Conservation (phyloP, 2,888 invertebrate genomes). For the Crepidodera aurea region DNA sequence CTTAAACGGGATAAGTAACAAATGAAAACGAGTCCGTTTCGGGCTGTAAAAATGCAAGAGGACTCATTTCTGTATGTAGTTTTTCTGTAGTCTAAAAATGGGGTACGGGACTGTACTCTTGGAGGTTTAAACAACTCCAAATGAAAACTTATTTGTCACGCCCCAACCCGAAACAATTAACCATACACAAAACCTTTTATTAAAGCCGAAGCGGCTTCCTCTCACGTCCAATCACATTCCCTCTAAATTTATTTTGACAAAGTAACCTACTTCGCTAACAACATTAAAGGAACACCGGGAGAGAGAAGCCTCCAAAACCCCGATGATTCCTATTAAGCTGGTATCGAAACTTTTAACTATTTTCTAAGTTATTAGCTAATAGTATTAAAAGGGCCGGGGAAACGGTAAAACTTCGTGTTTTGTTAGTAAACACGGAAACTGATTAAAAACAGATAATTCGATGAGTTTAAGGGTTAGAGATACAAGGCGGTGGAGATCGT, state of each 20-base stretch:
- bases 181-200: constrained; percentile 9
- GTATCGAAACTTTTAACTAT: constrained; percentile 28
- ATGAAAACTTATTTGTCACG: too few species aligned
- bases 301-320: constrained; percentile 3
- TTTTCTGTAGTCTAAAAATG: too few species aligned
- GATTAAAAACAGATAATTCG: constrained; percentile 26
- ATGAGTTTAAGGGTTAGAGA: constrained; percentile 10
- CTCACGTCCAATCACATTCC: constrained; percentile 28
- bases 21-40: background rate
- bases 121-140: too few species aligned
- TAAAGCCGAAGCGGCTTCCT: constrained; percentile 12
- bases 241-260: constrained; percentile 24
- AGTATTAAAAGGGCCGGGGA: constrained; percentile 14
- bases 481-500: too few species aligned
- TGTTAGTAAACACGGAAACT: constrained; percentile 23
- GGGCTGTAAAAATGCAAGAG: too few species aligned
- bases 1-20: background rate
- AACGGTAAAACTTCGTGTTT: constrained; percentile 26
- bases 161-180: constrained; percentile 10
- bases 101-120: too few species aligned
- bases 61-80: too few species aligned
- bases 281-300: constrained; percentile 25
- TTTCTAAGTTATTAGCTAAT: constrained; percentile 25
- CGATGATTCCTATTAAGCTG: background rate
- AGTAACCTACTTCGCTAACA: constrained; percentile 30